phyloP scores from a whole-genome alignment of 2,797 vertebrate genomes.

The Darevskia mixta region DNA sequence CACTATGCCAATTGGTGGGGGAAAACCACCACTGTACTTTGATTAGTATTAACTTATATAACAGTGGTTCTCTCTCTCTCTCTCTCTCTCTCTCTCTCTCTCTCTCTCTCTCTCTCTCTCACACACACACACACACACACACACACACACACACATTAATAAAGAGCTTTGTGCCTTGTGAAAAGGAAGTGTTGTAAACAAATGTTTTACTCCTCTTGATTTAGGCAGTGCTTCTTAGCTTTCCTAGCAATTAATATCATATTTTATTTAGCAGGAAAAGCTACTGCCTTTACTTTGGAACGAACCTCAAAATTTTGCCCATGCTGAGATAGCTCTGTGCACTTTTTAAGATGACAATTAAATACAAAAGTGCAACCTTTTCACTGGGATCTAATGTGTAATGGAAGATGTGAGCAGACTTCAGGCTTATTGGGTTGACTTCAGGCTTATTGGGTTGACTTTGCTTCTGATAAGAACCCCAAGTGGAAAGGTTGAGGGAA shows the following conservation, averaged over 20 bases:
- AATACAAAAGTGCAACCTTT: too few relatives aligned
- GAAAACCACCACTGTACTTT: conserved; percentile 60
- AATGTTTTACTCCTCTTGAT: too few relatives aligned
- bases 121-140: not conserved
- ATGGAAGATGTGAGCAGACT: too few relatives aligned
- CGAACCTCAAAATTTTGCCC: not conserved
- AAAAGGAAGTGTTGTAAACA: not conserved
- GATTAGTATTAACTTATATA: conserved; percentile 69
- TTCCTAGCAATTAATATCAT: not conserved
- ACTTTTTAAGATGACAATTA: too few relatives aligned
- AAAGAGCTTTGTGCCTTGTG: conserved; percentile 5
- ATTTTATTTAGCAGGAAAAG: not conserved
- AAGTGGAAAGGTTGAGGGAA: not conserved
- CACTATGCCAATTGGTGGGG: conserved; percentile 65
- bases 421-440: too few relatives aligned
- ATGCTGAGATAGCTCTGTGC: not conserved
- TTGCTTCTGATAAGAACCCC: too few relatives aligned
- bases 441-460: too few relatives aligned
- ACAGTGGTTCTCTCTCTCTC: not conserved
- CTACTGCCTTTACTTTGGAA: not conserved
- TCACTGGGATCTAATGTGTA: too few relatives aligned
- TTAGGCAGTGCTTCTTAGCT: too few relatives aligned
- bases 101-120: conserved; percentile 17
- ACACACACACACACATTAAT: not conserved
- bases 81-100: too few relatives aligned